A percentile compares a stretch with the other conserved stretches of the same genome.
Evolutionary conservation across 1,140 invertebrate species (phyloP).

Genomic region (Vollenhovia emeryi): DNA sequence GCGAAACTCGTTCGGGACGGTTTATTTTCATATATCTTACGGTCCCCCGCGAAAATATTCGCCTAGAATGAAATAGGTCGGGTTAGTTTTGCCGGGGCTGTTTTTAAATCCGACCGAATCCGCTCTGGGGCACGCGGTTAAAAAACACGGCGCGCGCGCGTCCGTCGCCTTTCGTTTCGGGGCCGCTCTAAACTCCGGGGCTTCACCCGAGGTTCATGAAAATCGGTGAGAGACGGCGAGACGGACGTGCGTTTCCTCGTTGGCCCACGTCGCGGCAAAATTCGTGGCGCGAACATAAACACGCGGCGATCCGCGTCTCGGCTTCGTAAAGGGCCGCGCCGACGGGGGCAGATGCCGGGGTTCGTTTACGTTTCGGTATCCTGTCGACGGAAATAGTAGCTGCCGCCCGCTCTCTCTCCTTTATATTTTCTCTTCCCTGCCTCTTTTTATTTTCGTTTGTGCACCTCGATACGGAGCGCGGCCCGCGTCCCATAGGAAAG

Average conservation of each 20-base stretch:
- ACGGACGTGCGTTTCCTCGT: constrained; percentile 33
- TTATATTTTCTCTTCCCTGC: background rate
- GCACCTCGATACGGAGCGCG: constrained; percentile 30
- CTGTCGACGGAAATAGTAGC: constrained; percentile 71
- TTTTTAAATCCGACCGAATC: constrained; percentile 23
- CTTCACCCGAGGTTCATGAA: constrained; percentile 38
- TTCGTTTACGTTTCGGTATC: constrained; percentile 72
- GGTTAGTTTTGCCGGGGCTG: constrained; percentile 31
- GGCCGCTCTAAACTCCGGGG: background rate
- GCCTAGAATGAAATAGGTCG: constrained; percentile 32
- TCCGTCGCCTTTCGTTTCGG: constrained; percentile 5
- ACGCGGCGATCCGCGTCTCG: constrained; percentile 48
- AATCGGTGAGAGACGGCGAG: constrained; percentile 12
- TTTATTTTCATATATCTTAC: constrained; percentile 18
- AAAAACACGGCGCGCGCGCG: constrained; percentile 20
- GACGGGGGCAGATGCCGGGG: constrained; percentile 45
- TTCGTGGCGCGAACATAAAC: constrained; percentile 57
- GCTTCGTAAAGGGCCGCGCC: constrained; percentile 39
- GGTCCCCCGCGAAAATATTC: constrained; percentile 25
- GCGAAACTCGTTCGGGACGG: constrained; percentile 21
- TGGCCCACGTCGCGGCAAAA: constrained; percentile 43
- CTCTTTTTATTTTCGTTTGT: constrained; percentile 47
- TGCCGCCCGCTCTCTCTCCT: constrained; percentile 7
- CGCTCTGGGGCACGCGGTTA: constrained; percentile 25
- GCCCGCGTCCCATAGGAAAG: constrained; percentile 23